Evolutionary conservation across 2,113 vertebrate species (phyloP).

Genomic region (Neofelis nebulosa): DNA sequence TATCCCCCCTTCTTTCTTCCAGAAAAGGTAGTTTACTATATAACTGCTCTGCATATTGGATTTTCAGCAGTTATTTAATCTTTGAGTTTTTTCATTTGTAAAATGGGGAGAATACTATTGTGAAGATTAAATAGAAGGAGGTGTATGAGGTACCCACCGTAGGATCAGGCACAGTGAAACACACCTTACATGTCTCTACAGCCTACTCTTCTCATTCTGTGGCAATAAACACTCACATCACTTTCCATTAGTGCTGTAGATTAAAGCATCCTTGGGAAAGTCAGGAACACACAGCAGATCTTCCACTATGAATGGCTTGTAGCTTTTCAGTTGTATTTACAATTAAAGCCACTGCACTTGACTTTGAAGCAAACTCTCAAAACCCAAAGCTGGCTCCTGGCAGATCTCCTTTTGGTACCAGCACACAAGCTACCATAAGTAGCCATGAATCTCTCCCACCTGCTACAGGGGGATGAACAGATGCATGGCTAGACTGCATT

Average conservation of each 20-base stretch:
- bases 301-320: background rate
- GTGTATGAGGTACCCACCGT: background rate
- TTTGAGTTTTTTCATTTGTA: background rate
- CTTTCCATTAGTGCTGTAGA: background rate
- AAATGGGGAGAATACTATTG: background rate
- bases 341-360: background rate
- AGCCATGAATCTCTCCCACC: background rate
- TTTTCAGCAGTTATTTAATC: background rate
- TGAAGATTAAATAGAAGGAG: background rate
- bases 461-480: background rate
- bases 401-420: background rate
- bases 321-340: background rate
- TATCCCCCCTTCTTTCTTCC: background rate
- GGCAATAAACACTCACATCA: background rate
- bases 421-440: background rate
- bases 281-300: background rate
- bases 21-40: background rate
- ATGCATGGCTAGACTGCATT: background rate
- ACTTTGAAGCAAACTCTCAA: background rate
- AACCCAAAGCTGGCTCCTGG: background rate
- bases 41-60: background rate
- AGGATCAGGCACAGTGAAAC: background rate
- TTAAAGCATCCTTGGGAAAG: background rate
- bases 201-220: background rate
- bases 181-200: background rate